A percentile compares a stretch with the other conserved stretches of the same genome.
Conservation (phyloP, 2,113 vertebrate species). For the Otocyon megalotis region DNA sequence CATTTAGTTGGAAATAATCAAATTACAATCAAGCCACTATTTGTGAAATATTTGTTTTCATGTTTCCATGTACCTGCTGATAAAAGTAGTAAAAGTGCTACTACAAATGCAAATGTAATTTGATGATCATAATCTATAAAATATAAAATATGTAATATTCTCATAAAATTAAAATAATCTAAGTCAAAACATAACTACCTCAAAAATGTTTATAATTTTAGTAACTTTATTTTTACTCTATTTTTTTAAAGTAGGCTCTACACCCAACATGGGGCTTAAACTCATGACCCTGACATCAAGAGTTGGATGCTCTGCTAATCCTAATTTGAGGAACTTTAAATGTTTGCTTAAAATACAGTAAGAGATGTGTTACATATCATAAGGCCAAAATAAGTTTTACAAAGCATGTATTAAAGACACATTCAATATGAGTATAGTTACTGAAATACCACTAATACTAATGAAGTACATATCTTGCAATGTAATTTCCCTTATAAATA, state of each 20-base stretch:
- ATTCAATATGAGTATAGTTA: background rate
- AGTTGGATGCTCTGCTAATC: background rate
- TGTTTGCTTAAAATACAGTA: background rate
- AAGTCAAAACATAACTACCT: background rate
- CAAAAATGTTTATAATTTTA: background rate
- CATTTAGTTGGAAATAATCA: constrained; percentile 17
- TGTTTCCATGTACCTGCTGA: background rate
- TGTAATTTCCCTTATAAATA: background rate
- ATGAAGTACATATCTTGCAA: background rate
- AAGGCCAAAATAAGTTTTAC: constrained; percentile 5
- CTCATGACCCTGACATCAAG: background rate
- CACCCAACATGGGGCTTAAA: background rate
- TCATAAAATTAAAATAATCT: background rate
- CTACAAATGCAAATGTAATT: background rate
- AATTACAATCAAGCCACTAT: background rate
- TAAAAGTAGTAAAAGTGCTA: background rate
- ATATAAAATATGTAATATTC: background rate
- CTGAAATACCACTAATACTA: background rate
- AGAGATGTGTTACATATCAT: background rate
- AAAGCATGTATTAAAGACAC: background rate
- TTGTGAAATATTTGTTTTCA: background rate
- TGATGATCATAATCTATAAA: background rate
- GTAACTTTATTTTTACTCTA: background rate
- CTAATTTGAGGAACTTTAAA: background rate
- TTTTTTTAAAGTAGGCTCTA: background rate